Evolutionary conservation across 2,888 invertebrate species (phyloP).

Genomic region (Mesorhabditis spiculigera): DNA sequence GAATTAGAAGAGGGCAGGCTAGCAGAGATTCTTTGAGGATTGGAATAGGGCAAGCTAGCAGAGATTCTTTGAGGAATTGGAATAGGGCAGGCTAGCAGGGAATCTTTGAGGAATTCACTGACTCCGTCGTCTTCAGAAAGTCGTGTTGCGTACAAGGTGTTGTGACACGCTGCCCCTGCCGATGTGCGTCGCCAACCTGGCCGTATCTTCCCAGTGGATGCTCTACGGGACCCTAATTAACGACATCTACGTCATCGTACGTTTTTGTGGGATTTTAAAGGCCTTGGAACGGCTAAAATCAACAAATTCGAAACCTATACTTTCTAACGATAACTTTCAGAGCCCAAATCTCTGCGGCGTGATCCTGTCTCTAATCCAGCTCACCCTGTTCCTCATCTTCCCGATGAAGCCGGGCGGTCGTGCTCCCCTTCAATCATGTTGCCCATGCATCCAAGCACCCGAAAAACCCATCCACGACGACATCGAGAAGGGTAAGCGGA

Average conservation of each 20-base stretch:
- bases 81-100: no score
- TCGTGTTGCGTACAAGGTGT: constrained; percentile 76
- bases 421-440: constrained; percentile 7
- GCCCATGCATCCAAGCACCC: neutral
- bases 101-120: neutral
- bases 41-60: no score
- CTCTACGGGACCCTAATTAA: constrained; percentile 75
- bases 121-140: constrained; percentile 65
- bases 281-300: neutral
- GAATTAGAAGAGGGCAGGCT: no score
- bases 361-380: constrained; percentile 71
- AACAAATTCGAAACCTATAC: neutral
- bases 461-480: neutral
- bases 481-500: neutral
- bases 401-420: constrained; percentile 60
- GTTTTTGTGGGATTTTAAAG: constrained; percentile 21
- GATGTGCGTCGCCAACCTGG: constrained; percentile 76
- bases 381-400: constrained; percentile 75
- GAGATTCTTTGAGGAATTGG: no score
- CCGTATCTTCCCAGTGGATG: constrained; percentile 79
- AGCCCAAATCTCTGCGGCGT: constrained; percentile 77
- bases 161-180: constrained; percentile 84
- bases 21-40: no score
- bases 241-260: constrained; percentile 75
- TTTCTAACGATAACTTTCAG: constrained; percentile 63